Base-by-base conservation (phyloP, 2,797 vertebrate genomes). In the Esox lucius region DNA sequence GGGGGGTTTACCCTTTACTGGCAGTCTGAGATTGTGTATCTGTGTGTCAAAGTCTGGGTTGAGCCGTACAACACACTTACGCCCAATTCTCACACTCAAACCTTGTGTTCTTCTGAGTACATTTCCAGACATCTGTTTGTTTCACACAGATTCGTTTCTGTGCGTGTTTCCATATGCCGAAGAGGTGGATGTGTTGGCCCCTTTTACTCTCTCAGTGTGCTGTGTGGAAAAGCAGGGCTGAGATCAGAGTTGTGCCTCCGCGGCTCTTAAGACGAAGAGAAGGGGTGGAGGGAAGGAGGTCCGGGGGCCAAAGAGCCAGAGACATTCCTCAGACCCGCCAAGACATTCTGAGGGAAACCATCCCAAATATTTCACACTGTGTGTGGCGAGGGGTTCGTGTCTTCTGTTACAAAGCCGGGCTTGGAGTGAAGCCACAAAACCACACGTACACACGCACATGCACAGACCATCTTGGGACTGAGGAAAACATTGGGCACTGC, bases 321-420 rank as follows among this genome's bases (percentile, higher is more conserved):
- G 85, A 84, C 91, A 92, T 94, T 95, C 92, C 92, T 88, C 85
- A 90, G 88, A 88, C 90, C 91, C 80, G 89, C 93, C 92, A 94
- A 94, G 91, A 92, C 93, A 94, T 94, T 95, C 93, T 90, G 75
- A 92, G 90, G 91, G 91, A 94, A 94, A 93, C 92, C 91, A 94
- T 94, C 90, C 89, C 90, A 94, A 94, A 93, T 92, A 93, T 93
- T 92, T 93, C 91, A 84, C 89, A 82, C 85, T 91, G 89, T 89
- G 88, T 90, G 91, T 85, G 85, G 91, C 61, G 75, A 87, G 77
- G 79, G 84, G 81, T 86, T 80, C n/a, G 22, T 76, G 61, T 87
- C 85, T 92, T 87, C 81, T 90, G 82, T 91, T 92, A 86, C 86
- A 84, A 74, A 76, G 42, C 73, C 33, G 35, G 49, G 74, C 72